These are phyloP conservation scores for Lepidurus arcticus DNA, from an alignment of 1,140 invertebrate genomes.

Conservation along the genomic window DNA sequence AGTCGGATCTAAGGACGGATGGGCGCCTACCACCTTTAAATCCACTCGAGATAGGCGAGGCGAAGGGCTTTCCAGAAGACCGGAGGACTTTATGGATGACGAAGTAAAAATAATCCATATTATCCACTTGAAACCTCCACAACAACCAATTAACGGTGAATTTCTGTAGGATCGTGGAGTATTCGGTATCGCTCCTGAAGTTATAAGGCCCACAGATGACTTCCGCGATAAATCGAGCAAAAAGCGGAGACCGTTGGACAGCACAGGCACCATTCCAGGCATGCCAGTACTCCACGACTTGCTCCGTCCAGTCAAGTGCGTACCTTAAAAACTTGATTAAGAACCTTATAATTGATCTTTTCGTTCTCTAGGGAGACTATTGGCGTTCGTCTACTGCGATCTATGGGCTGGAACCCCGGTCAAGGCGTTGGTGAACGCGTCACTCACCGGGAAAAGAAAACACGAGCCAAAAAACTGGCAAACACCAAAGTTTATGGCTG, in stretches of 20 bases:
- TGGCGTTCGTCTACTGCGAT: constrained; percentile 74
- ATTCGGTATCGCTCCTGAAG: constrained; percentile 89
- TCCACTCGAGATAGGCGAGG: constrained; percentile 71
- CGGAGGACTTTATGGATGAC: constrained; percentile 98
- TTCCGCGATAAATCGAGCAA: constrained; percentile 51
- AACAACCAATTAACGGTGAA: neutral
- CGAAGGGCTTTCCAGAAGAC: constrained; percentile 50
- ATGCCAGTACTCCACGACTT: constrained; percentile 69
- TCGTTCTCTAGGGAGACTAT: constrained; percentile 65
- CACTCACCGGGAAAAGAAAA: constrained; percentile 55
- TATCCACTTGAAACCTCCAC: constrained; percentile 18
- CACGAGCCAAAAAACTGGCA: constrained; percentile 36
- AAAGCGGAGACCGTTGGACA: constrained; percentile 42
- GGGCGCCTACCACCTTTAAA: constrained; percentile 83
- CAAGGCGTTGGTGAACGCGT: constrained; percentile 73
- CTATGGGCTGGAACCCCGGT: constrained; percentile 85
- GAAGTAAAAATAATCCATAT: constrained; percentile 54
- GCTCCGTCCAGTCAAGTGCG: constrained; percentile 65
- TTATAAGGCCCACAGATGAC: constrained; percentile 67
- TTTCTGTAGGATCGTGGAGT: constrained; percentile 70
- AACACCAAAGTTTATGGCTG: constrained; percentile 60
- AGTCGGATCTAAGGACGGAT: constrained; percentile 92
- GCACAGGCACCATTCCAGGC: constrained; percentile 60
- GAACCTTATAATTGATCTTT: constrained; percentile 33
- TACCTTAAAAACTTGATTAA: constrained; percentile 28